Evolutionary conservation across 2,113 vertebrate genomes (phyloP), one percentile per base, ranked within the genome.

Genomic region (Vidua macroura): DNA sequence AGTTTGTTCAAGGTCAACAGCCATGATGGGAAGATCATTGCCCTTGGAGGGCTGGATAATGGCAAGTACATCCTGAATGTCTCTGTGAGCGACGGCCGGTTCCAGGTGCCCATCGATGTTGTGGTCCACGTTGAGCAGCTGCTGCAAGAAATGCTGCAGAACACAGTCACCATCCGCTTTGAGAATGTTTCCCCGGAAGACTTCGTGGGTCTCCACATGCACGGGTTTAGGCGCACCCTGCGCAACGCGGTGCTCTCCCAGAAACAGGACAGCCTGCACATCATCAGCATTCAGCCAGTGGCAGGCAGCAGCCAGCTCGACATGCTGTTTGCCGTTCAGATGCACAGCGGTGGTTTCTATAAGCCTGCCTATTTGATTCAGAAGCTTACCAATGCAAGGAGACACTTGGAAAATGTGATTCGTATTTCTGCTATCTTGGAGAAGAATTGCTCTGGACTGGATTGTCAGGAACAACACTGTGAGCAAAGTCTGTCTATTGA

Each of bases 211-310:
- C 97, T 98, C 21, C 98, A 99, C 91, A 97, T 99, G 96, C 99
- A 98, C 0, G 98, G 98, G 1, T 98, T 99, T 93, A 88, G 98
- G 44, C 98, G 98, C 10, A 98, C 98, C 35, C 96, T 99, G 74
- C 93, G 98, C 51, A 98, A 98, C 1, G 98, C 98, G 0, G 98
- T 99, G 25, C 97, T 98, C 4, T 98, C 99, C 4, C 98, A 99
- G 68, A 98, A 98, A 30, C 98, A 98, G 69, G 99, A 99, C 90
- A 97, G 94, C 35, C 96, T 99, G 39, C 99, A 98, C 91, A 98
- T 99, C 95, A 98, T 99, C 96, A 99, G 99, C 53, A 97, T 99
- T 93, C 99, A 99, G 96, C 99, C 99, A 0, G 99, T 99, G 25
- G 97, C 98, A 0, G 98, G 98, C 76, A 99, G 98, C 8, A 97